These are phyloP conservation scores for Cephus pulcher DNA, from an alignment of 2,888 invertebrate genomes.

Conservation along the genomic window DNA sequence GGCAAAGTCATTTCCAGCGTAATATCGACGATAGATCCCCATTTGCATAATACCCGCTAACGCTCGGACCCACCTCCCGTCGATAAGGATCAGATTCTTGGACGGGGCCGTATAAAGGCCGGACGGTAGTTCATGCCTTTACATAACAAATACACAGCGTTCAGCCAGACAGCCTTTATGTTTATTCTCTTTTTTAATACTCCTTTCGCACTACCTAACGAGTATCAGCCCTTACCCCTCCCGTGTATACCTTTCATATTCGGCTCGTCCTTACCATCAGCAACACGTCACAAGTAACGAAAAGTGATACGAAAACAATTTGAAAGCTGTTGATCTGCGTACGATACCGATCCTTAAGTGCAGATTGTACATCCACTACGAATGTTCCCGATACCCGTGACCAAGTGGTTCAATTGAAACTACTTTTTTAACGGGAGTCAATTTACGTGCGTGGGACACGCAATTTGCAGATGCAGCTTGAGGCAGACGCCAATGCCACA, in stretches of 20 bases:
- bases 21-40: conserved; percentile 8
- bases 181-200: not conserved
- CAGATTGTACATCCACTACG: not conserved
- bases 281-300: not conserved
- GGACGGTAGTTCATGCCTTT: not conserved
- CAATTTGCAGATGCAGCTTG: not conserved
- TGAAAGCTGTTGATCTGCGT: not conserved
- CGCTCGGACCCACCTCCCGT: not conserved
- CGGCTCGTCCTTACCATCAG: not conserved
- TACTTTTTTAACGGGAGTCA: not conserved
- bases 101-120: not conserved
- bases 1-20: conserved; percentile 8
- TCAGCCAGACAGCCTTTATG: not conserved
- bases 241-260: not conserved
- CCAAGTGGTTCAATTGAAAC: not conserved
- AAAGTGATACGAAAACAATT: not conserved
- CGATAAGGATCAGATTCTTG: conserved; percentile 2
- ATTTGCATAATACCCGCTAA: conserved; percentile 12
- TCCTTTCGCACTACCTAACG: not conserved
- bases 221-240: not conserved
- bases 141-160: not conserved
- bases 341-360: not conserved
- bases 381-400: not conserved
- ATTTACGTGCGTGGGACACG: not conserved
- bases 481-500: not conserved